Evolutionary conservation across 2,113 vertebrate genomes (phyloP), one percentile per base, ranked within the genome.

Genomic region (Pachyramphus minor): DNA sequence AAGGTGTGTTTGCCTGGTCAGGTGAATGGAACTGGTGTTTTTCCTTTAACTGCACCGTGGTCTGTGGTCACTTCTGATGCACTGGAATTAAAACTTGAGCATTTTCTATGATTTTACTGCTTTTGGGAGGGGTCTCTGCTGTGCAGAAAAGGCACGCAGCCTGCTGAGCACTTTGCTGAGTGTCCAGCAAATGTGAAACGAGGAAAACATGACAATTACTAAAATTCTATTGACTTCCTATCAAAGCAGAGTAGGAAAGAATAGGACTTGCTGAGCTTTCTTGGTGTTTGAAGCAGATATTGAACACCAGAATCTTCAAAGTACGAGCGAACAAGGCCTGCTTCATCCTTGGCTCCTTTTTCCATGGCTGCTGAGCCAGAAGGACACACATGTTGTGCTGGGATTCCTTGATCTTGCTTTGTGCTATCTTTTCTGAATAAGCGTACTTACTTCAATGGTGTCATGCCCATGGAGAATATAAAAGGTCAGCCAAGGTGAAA

Each of bases 281-380:
- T 23, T 62, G 16, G 6, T 41, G 3, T 94, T 92, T 58, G 52
- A 88, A 92, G 79, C 22, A 44, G 31, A 31, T 33, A 11, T 14
- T 55, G 66, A 74, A 52, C 6, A 12, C n/a, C 16, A 31, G 50
- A 67, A 67, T 74, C 42, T 17, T 88, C 42, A 24, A 3, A 30
- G 47, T 9, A 10, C 0, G 2, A 44, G 25, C 8, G 20, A 21
- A 23, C 37, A 21, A 53, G 47, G 13, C 17, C 35, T 4, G 2
- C 30, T 76, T 86, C 35, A 21, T 73, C 44, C 59, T 80, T 17
- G 8, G 21, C n/a, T 53, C 23, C 11, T 60, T 73, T 45, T 42
- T 44, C 16, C 0, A 1, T 47, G 53, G 6, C 74, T 30, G 18
- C 45, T 67, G 62, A 52, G 28, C 39, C 72, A 83, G 75, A 35